A percentile compares a stretch with the other conserved stretches of the same genome.
Evolutionary conservation across 2,113 vertebrate genomes (phyloP).

Genomic region (Nasalis larvatus): DNA sequence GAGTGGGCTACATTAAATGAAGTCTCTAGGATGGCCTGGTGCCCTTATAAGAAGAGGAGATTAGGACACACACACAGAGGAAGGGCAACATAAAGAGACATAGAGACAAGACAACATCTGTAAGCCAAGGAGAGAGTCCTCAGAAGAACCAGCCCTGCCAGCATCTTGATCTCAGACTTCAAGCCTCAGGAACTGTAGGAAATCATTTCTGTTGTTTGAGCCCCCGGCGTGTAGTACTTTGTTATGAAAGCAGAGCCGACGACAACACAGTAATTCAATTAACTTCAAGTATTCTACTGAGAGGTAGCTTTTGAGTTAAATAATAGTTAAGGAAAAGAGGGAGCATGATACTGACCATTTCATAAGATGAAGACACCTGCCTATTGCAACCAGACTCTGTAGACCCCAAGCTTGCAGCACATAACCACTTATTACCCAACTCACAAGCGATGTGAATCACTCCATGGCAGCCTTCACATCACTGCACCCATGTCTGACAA

Average conservation of each 20-base stretch:
- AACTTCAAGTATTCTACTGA: background rate
- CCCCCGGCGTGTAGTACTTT: background rate
- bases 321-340: background rate
- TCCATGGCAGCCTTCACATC: background rate
- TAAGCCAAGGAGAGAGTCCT: background rate
- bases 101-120: rapidly evolving
- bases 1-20: background rate
- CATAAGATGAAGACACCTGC: background rate
- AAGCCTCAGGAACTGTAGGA: background rate
- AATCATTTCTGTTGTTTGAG: background rate
- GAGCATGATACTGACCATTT: no score
- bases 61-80: background rate
- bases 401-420: no score
- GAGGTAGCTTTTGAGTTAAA: background rate
- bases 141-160: background rate
- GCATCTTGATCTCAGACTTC: background rate
- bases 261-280: background rate
- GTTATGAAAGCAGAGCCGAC: no score
- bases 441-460: background rate
- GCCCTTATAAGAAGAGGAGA: background rate
- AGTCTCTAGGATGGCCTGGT: background rate
- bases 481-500: background rate
- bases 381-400: background rate
- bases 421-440: background rate
- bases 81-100: background rate